Percentiles rank a stretch among this genome's conserved stretches.
These are phyloP conservation scores for Erpornis zantholeuca DNA, from an alignment of 2,113 vertebrate genomes.

Conservation along the genomic window DNA sequence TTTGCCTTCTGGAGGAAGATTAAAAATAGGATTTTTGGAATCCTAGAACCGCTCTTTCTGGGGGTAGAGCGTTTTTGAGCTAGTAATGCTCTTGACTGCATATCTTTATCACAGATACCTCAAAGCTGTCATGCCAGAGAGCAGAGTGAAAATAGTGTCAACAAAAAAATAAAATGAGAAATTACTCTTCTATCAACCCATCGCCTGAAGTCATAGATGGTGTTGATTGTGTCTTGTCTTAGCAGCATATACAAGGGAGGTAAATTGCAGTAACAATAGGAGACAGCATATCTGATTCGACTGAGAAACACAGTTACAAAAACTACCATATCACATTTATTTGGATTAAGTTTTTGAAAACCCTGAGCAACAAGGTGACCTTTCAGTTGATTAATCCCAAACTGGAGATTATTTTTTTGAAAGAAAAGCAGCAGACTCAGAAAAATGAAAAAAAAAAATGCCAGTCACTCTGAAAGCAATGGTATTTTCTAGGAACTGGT, in stretches of 20 bases:
- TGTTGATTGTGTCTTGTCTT: constrained; percentile 45
- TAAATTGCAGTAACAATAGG: constrained; percentile 44
- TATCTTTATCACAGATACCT: constrained; percentile 26
- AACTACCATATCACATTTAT: not conserved
- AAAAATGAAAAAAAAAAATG: not conserved
- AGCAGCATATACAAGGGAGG: constrained; percentile 4
- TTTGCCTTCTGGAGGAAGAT: not conserved
- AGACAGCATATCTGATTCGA: not conserved
- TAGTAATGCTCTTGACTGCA: not conserved
- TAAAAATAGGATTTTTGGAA: not conserved
- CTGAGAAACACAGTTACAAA: not conserved
- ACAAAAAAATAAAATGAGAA: constrained; percentile 41
- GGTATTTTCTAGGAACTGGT: not conserved
- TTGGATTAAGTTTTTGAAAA: not conserved
- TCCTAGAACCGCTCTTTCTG: not conserved
- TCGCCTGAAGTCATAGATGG: constrained; percentile 28
- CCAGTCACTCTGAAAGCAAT: not conserved
- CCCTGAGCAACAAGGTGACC: not conserved
- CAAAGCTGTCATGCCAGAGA: not conserved
- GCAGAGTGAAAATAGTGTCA: constrained; percentile 12
- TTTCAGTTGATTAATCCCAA: constrained; percentile 27
- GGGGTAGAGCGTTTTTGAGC: not conserved
- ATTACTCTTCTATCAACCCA: constrained; percentile 30
- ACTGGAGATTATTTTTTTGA: not conserved
- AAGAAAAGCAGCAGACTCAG: not conserved